Base-by-base conservation (phyloP, 2,888 invertebrate species). In the Epistrophella euchroma region DNA sequence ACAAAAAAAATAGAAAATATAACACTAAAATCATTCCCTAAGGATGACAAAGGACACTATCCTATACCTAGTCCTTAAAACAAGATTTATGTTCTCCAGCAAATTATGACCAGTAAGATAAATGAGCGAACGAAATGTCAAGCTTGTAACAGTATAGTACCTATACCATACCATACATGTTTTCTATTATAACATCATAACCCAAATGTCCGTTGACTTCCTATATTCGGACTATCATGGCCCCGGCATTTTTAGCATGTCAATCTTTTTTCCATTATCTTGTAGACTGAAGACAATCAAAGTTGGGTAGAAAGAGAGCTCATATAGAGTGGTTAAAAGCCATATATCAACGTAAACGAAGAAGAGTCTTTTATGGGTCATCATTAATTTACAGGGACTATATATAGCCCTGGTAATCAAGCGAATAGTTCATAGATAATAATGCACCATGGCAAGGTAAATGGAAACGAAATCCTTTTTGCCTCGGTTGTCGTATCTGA, bases 191-290 rank as follows among this genome's bases (percentile, higher is more conserved):
- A 80, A 62, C 75, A 85, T 80, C 75, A 80, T 80, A 85, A 85
- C 75, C 76, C 43, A 80, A 85, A 85, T 80, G 84, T 80, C 84
- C 80, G 58, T 75, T 76, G 80, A 80, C 84, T 85, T 80, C 75
- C 66, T 68, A 71, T 40, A n/a, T 7, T 52, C 15, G 15, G 4
- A 52, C 25, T 60, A 72, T 73, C 62, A 22, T 25, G 19, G 32
- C 32, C 22, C 40, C 32, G 19, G 13, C 52, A 11, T 77, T 80
- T 62, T 72, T 60, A 68, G 40, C 55, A 64, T 76, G 85, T 81
- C 85, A 81, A 86, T 81, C 81, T 74, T 76, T 77, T 73, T 64
- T 50, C 76, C 85, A 76, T 85, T 80, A 85, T 72, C 76, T 35
- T 32, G 9, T 32, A 32, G 22, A 68, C 56, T 56, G 40, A 32